Evolutionary conservation across 2,113 vertebrate genomes (phyloP).

Genomic region (Syngnathoides biaculeatus): DNA sequence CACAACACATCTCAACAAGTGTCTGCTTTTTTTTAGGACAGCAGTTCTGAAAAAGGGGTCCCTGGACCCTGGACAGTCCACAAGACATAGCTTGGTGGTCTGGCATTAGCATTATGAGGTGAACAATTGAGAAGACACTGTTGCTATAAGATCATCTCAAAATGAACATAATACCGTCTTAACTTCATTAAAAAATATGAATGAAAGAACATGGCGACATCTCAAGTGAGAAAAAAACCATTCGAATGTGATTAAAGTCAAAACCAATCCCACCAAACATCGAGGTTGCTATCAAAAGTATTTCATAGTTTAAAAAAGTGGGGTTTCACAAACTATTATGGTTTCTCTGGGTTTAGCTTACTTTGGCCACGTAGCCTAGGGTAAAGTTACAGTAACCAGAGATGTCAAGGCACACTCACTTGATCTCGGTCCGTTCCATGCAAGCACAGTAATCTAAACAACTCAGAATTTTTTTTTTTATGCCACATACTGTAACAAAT

Average conservation of each 20-base stretch:
- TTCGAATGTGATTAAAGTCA: background rate
- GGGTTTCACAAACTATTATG: background rate
- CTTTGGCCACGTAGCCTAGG: background rate
- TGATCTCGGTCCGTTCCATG: background rate
- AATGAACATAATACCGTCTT: too few relatives aligned
- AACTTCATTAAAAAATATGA: background rate
- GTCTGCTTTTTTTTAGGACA: background rate
- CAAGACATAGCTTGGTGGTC: too few relatives aligned
- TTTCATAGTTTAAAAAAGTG: background rate
- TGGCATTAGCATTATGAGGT: too few relatives aligned
- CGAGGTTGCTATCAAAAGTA: background rate
- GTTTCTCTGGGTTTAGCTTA: background rate
- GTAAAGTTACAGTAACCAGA: conserved; percentile 54
- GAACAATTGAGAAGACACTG: too few relatives aligned
- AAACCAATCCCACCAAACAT: background rate
- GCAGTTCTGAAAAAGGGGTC: too few relatives aligned
- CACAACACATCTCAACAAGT: background rate
- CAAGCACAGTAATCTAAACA: background rate
- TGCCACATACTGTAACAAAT: too few relatives aligned
- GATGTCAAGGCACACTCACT: conserved; percentile 26
- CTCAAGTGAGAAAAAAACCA: background rate
- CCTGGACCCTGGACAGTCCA: too few relatives aligned
- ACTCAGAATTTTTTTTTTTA: too few relatives aligned
- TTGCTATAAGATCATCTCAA: too few relatives aligned
- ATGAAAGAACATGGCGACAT: background rate